phyloP scores from a whole-genome alignment of 2,113 vertebrate genomes.

The Nothobranchius kuhntae region DNA sequence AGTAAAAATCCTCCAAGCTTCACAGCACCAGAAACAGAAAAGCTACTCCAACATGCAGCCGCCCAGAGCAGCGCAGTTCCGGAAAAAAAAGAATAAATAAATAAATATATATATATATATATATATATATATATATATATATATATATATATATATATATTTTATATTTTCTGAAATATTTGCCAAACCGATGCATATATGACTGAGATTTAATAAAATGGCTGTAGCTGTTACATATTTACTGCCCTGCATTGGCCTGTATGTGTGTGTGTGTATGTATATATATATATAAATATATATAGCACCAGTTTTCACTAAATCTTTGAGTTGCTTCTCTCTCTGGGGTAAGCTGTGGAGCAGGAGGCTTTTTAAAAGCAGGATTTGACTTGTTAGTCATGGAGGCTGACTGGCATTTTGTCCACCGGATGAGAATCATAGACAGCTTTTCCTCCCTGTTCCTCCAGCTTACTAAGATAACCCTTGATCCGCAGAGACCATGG shows the following conservation, averaged over 20 bases:
- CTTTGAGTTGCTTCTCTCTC: background rate
- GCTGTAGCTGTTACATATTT: background rate
- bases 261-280: too few relatives aligned
- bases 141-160: too few relatives aligned
- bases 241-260: background rate
- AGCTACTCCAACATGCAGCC: too few relatives aligned
- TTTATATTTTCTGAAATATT: too few relatives aligned
- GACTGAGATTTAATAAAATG: background rate
- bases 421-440: slow-evolving; percentile 30
- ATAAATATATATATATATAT: too few relatives aligned
- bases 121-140: too few relatives aligned
- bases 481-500: slow-evolving; percentile 43
- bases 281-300: too few relatives aligned
- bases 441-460: slow-evolving; percentile 9
- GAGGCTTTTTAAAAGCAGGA: slow-evolving; percentile 29
- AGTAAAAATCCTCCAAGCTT: too few relatives aligned
- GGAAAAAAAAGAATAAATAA: too few relatives aligned
- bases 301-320: slow-evolving; percentile 3
- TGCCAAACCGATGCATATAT: too few relatives aligned
- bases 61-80: too few relatives aligned
- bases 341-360: slow-evolving; percentile 4
- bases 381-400: slow-evolving; percentile 37
- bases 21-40: too few relatives aligned
- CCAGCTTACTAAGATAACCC: slow-evolving; percentile 53
- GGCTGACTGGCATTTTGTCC: slow-evolving; percentile 45